These are phyloP conservation scores for Aphis craccivora DNA, from an alignment of 1,140 invertebrate genomes.

Conservation along the genomic window DNA sequence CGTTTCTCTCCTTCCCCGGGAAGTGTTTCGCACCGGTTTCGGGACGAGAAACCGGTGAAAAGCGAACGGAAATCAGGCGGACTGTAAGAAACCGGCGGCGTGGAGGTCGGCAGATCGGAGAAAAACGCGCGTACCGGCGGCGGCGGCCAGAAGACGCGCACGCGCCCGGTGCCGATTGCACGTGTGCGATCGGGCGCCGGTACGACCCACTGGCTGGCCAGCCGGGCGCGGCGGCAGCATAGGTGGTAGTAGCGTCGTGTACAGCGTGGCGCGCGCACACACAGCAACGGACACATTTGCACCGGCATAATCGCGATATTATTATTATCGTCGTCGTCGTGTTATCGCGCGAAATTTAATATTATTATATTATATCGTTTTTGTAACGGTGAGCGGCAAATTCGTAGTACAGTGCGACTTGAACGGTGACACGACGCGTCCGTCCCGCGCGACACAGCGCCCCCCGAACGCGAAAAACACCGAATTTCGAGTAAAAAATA, in stretches of 20 bases:
- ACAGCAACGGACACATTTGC: background rate
- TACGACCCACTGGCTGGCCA: constrained; percentile 26
- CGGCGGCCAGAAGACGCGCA: constrained; percentile 13
- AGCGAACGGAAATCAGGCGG: background rate
- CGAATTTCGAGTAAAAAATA: background rate
- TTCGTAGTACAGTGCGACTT: background rate
- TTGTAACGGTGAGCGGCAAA: too few relatives aligned
- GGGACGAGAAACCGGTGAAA: background rate
- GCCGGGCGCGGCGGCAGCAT: background rate
- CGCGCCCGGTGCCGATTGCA: constrained; percentile 42
- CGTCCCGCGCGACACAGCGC: background rate
- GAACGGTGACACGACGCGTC: background rate
- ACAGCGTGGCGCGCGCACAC: background rate
- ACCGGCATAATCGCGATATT: background rate
- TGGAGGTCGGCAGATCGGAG: background rate
- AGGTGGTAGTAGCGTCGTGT: constrained; percentile 28
- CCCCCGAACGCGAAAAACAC: background rate
- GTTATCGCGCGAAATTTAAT: background rate
- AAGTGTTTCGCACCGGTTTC: too few relatives aligned
- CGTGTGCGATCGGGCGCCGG: constrained; percentile 39
- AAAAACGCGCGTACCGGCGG: background rate
- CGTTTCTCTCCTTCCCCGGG: too few relatives aligned
- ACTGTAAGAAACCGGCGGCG: background rate
- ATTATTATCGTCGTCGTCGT: background rate
- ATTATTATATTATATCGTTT: background rate